Conservation (phyloP, 2,113 vertebrate species). For the Euleptes europaea region DNA sequence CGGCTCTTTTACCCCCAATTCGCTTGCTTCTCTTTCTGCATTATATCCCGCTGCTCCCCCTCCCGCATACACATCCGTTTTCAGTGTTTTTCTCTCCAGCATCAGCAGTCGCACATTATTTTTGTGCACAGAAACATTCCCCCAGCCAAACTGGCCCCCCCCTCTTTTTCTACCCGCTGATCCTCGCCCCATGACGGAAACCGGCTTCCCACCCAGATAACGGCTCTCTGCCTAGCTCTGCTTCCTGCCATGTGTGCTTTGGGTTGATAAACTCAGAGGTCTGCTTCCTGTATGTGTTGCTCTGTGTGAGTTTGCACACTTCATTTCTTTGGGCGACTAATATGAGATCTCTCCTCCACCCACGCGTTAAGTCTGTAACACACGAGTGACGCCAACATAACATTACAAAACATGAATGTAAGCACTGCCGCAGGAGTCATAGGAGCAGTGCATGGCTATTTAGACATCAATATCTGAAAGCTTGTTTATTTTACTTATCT, state of each 20-base stretch:
- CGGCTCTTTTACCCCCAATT: too few species aligned
- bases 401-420: too few species aligned
- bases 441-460: too few species aligned
- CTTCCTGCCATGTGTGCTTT: background rate
- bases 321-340: background rate
- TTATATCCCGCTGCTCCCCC: too few species aligned
- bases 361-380: background rate
- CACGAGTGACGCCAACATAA: background rate
- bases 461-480: too few species aligned
- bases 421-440: too few species aligned
- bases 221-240: background rate
- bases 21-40: too few species aligned
- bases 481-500: too few species aligned
- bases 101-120: background rate
- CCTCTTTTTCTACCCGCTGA: background rate
- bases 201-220: conserved; percentile 1
- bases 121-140: background rate
- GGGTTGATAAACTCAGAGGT: background rate
- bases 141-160: background rate
- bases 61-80: too few species aligned
- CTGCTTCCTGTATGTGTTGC: conserved; percentile 5
- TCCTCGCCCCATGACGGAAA: background rate
- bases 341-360: background rate
- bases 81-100: background rate
- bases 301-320: background rate